These are phyloP conservation scores for Nestor notabilis DNA, from an alignment of 2,113 vertebrate genomes.

Conservation along the genomic window DNA sequence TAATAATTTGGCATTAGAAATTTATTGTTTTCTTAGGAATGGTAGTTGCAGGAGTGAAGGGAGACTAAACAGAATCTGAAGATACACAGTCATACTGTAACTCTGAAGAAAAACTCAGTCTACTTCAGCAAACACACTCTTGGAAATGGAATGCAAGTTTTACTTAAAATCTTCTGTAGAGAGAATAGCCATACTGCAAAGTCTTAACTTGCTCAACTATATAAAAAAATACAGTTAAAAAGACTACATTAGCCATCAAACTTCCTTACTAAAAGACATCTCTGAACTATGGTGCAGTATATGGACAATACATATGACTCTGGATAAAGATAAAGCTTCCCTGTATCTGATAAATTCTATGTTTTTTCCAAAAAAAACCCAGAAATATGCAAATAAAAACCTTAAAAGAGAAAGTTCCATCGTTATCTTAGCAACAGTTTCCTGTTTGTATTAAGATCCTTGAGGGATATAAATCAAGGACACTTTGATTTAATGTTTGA, in stretches of 20 bases:
- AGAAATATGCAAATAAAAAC: not conserved
- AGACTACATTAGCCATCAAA: not conserved
- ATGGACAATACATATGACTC: not conserved
- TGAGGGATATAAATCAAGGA: not conserved
- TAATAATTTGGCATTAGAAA: not conserved
- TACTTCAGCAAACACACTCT: not conserved
- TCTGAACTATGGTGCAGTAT: not conserved
- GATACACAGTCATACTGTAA: rapidly evolving
- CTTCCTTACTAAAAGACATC: not conserved
- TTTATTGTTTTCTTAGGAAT: not conserved
- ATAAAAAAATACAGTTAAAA: not conserved
- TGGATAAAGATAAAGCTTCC: not conserved
- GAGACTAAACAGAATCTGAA: not conserved
- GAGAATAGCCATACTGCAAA: not conserved
- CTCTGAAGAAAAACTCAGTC: not conserved
- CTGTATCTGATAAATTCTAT: not conserved
- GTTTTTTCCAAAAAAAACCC: not conserved
- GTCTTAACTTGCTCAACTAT: not conserved
- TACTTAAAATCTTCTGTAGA: not conserved
- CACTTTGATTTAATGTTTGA: not conserved
- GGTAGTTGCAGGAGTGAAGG: not conserved
- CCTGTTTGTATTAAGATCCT: not conserved
- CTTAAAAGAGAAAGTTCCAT: not conserved
- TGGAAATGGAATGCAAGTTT: not conserved
- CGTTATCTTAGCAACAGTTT: not conserved